phyloP scores from a whole-genome alignment of 2,888 invertebrate species.

The Yponomeuta evonymella region DNA sequence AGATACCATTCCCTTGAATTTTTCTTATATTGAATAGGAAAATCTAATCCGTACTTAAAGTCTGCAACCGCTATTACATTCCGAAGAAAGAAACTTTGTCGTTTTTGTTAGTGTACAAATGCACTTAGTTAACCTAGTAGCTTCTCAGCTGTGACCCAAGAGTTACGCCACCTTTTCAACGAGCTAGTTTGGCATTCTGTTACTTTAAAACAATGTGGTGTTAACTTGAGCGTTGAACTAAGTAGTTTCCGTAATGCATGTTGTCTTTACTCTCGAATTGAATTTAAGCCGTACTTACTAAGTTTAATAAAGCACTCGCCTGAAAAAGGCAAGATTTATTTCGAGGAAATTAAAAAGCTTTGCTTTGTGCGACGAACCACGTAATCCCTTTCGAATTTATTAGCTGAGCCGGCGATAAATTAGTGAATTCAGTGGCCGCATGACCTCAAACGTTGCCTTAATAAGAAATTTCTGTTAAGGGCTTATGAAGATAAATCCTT shows the following conservation, averaged over 20 bases:
- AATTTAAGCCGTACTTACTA: not conserved
- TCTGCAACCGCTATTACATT: no score
- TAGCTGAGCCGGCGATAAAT: constrained; percentile 69
- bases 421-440: constrained; percentile 62
- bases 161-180: constrained; percentile 2
- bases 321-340: constrained; percentile 60
- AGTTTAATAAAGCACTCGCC: constrained; percentile 41
- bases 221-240: not conserved
- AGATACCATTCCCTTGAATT: no score
- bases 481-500: constrained; percentile 12
- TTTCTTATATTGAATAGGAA: no score
- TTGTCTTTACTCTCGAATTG: not conserved
- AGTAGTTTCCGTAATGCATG: not conserved
- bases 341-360: constrained; percentile 66
- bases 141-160: not conserved
- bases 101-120: not conserved
- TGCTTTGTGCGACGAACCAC: constrained; percentile 59
- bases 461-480: constrained; percentile 46
- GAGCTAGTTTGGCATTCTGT: not conserved
- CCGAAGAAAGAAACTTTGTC: no score
- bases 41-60: no score
- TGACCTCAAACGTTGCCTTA: constrained; percentile 63
- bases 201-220: not conserved
- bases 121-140: constrained; percentile 10
- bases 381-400: constrained; percentile 74